Evolutionary conservation across 2,797 vertebrate species (phyloP), one percentile per base, ranked within the genome.

Genomic region (Poecilia wingei): DNA sequence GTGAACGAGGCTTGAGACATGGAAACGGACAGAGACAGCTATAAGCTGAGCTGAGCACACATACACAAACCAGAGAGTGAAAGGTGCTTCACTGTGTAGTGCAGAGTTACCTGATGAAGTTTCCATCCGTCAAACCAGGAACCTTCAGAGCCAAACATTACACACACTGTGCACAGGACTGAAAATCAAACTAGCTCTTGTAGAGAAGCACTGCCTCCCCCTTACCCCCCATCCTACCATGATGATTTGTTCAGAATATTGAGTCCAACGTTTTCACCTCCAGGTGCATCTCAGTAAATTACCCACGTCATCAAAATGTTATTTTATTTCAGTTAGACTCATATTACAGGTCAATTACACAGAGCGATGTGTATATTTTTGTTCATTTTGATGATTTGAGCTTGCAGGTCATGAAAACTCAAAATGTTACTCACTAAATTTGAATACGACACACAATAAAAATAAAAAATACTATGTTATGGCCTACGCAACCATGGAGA

Each of bases 31-130:
- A 92, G 82, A 93, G 84, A 93, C 79, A 90, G 86, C 87, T 91
- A 71, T 87, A 86, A 90, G 88, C 89, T 87, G 84, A 91, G 91
- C 77, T 86, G 83, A 75, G 87, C 84, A 89, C 85, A 88, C 53
- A 77, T 83, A 84, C 64, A 92, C 86, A 91, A 94, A 91, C 91
- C 78, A 96, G 96, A 97, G 96, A 96, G 97, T 97, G 96, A 97
- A 97, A 97, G 96, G 96, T 96, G 96, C 94, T 94, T 88, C 87
- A 82, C 79, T 55, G 39, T 84, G 74, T 83, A 80, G 77, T 77
- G 83, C n/a, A 46, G 76, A 85, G 86, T 89, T 87, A 86, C 83
- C 90, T 89, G 82, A 76, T 31, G 82, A 80, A 82, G 81, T 85
- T 84, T 76, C 87, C 79, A 78, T 82, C 79, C 85, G 89, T 88